A percentile compares a stretch with the other conserved stretches of the same genome.
Evolutionary conservation across 2,113 vertebrate genomes (phyloP).

Genomic region (Cyanoderma ruficeps): DNA sequence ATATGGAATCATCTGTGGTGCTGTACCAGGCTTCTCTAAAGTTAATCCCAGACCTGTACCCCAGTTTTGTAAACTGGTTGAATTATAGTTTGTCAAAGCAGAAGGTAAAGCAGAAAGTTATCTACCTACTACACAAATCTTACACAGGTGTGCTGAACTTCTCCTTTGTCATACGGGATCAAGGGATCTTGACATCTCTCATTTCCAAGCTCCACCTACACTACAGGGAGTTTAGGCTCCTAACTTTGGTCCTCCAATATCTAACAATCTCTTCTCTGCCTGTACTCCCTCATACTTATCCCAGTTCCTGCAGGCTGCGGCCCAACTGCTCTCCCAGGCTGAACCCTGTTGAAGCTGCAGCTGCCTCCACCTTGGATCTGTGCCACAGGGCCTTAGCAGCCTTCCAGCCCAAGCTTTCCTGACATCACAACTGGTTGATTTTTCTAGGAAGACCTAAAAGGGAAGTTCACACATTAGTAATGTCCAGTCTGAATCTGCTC

Average conservation of each 20-base stretch:
- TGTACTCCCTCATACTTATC: not conserved
- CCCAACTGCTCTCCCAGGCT: not conserved
- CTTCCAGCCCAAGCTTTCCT: not conserved
- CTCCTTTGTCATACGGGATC: not conserved
- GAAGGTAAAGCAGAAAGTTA: not conserved
- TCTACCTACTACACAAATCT: not conserved
- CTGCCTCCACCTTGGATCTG: not conserved
- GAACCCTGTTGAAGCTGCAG: not conserved
- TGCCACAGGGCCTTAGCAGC: not conserved
- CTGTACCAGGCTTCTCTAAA: not conserved
- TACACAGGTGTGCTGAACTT: not conserved
- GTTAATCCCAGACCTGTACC: not conserved
- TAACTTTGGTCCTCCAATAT: accelerated
- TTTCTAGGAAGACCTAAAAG: not conserved
- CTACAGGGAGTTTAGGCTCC: not conserved
- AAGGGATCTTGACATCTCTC: not conserved
- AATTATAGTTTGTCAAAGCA: not conserved
- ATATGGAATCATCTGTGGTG: not conserved
- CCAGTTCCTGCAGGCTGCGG: not conserved
- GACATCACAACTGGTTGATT: not conserved
- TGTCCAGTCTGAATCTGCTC: not conserved
- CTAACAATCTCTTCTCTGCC: not conserved
- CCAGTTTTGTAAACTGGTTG: not conserved
- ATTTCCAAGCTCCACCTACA: not conserved
- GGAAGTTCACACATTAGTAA: not conserved